A percentile compares a stretch with the other conserved stretches of the same genome.
phyloP scores from a whole-genome alignment of 2,797 vertebrate genomes.

The Chlorospingus semifuscus region DNA sequence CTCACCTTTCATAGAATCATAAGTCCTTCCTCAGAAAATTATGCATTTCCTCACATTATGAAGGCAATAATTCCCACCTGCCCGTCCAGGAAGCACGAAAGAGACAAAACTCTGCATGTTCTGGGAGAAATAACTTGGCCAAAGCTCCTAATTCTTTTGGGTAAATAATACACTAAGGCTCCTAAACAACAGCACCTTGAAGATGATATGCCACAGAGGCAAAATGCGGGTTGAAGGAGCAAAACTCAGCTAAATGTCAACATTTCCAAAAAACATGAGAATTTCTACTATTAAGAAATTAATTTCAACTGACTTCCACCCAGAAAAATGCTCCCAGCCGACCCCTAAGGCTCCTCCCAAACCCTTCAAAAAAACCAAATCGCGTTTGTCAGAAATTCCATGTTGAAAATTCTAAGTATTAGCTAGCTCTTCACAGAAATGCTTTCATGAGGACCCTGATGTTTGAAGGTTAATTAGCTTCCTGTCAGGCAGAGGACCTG shows the following conservation, averaged over 20 bases:
- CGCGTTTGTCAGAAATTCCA: neutral
- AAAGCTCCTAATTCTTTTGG: neutral
- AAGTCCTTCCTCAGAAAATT: neutral
- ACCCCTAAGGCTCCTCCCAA: neutral
- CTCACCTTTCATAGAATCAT: neutral
- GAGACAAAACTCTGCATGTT: neutral
- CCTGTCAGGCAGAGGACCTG: neutral
- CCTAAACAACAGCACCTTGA: neutral
- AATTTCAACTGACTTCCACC: neutral
- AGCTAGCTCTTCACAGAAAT: neutral
- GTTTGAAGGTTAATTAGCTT: neutral
- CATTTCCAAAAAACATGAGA: neutral
- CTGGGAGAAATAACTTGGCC: neutral
- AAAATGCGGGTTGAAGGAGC: neutral
- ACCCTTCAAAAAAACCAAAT: neutral
- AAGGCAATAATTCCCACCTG: neutral
- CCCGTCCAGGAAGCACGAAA: neutral
- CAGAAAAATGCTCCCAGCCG: neutral
- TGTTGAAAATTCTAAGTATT: neutral
- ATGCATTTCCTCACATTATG: neutral
- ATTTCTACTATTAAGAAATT: neutral
- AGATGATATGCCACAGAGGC: rapidly evolving
- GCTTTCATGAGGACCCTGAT: neutral
- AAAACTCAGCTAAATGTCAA: neutral
- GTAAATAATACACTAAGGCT: neutral